Evolutionary conservation across 2,888 invertebrate genomes (phyloP), one percentile per base, ranked within the genome.

Genomic region (Aphidius colemani): DNA sequence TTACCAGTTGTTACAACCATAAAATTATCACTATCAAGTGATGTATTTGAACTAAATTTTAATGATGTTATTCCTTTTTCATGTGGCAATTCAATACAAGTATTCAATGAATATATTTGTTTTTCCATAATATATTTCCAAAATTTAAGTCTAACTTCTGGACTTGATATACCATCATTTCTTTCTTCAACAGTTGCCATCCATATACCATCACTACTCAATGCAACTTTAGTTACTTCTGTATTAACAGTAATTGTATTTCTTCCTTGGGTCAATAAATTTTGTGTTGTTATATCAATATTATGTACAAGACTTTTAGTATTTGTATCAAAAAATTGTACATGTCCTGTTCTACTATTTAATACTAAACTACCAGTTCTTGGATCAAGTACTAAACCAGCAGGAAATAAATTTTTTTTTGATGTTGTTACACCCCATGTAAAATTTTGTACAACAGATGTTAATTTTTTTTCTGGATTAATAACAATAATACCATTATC

Each of bases 131-230:
- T 81, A 73, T 86, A 92, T 63, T 83, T 74, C 93, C 93, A 94
- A 81, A 93, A 93, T 76, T 93, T 94, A 1, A 94, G 83, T 61
- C 89, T 83, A 6, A 89, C 82, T 81, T 93, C 92, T 6, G 85
- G 84, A 57, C 83, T 81, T 65, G 86, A 85, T 51, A 85, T 78
- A 40, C 84, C 81, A 78, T 90, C 89, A 72, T 87, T 85, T 65
- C 88, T 83, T 64, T 86, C 84, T 76, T 90, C 90, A 6, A 88
- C 85, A 0, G 93, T 93, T 7, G 88, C 91, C 83, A 94, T 84
- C 93, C 94, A 94, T 7, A 79, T 74, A 0, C 90, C 90, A 75
- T 86, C 84, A 59, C 85, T 83, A 77, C 88, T 88, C 63, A 93
- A 84, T 0, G 90, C 88, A n/a, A 89, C 85, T 70, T 86, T 85